Conservation (phyloP, 2,888 invertebrate species). For the Nowickia ferox region DNA sequence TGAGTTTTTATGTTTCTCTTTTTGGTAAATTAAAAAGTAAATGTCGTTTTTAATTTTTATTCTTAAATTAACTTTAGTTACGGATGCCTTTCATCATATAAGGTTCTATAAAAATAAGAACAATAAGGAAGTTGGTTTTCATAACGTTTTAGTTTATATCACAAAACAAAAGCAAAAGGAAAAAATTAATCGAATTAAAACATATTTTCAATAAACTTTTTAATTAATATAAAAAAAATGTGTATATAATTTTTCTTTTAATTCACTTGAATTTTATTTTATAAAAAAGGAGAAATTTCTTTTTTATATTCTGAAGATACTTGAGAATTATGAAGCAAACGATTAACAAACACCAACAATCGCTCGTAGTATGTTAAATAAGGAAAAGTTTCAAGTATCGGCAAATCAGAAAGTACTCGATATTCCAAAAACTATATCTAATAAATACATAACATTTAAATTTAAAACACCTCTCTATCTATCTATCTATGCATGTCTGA, state of each 20-base stretch:
- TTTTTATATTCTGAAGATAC: constrained; percentile 10
- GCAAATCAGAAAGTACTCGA: neutral
- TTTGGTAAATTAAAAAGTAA: constrained; percentile 59
- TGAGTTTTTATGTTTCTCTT: constrained; percentile 68
- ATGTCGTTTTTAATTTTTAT: constrained; percentile 75
- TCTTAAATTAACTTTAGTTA: constrained; percentile 75
- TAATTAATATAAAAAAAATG: constrained; percentile 53
- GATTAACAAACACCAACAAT: constrained; percentile 55
- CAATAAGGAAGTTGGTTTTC: constrained; percentile 68
- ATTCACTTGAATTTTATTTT: constrained; percentile 1
- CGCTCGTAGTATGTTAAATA: constrained; percentile 35
- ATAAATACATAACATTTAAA: constrained; percentile 2
- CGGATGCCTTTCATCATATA: constrained; percentile 30
- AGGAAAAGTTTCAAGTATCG: constrained; percentile 6
- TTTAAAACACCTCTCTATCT: neutral
- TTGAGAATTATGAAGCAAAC: constrained; percentile 32
- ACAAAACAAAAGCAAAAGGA: constrained; percentile 48
- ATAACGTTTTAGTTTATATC: constrained; percentile 68
- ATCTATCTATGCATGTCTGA: neutral
- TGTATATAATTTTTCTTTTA: constrained; percentile 63
- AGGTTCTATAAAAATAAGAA: constrained; percentile 48
- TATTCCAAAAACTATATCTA: constrained; percentile 11
- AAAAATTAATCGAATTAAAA: constrained; percentile 62
- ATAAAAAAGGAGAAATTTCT: constrained; percentile 25
- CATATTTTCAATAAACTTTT: constrained; percentile 60